These are phyloP conservation scores for Peribatodes rhomboidaria DNA, from an alignment of 2,888 invertebrate genomes.

Conservation along the genomic window DNA sequence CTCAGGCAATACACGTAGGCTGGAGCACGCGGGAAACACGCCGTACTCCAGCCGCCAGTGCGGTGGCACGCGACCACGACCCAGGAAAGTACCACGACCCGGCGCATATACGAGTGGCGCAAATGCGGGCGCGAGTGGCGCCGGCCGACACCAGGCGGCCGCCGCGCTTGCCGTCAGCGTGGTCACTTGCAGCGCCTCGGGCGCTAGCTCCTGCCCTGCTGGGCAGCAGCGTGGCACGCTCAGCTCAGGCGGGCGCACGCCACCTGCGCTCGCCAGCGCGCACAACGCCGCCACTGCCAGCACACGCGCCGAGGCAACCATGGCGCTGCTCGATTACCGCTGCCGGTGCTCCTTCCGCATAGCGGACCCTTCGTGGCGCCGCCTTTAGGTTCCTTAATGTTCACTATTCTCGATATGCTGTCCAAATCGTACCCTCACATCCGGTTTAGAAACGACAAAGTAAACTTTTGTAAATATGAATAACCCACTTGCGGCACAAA, in stretches of 20 bases:
- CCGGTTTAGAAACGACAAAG: background rate
- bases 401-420: background rate
- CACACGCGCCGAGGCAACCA: slow-evolving; percentile 45
- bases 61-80: slow-evolving; percentile 73
- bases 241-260: slow-evolving; percentile 63
- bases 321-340: slow-evolving; percentile 54
- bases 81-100: slow-evolving; percentile 68
- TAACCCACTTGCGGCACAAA: background rate
- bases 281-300: slow-evolving; percentile 47
- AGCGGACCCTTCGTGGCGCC: slow-evolving; percentile 9
- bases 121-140: slow-evolving; percentile 74
- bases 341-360: slow-evolving; percentile 30
- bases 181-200: slow-evolving; percentile 60
- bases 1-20: slow-evolving; percentile 69
- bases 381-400: background rate
- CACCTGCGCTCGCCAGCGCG: slow-evolving; percentile 50
- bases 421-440: background rate
- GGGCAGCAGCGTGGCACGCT: slow-evolving; percentile 70
- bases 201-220: slow-evolving; percentile 60
- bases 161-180: slow-evolving; percentile 74
- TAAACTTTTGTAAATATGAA: background rate
- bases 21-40: slow-evolving; percentile 70
- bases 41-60: slow-evolving; percentile 78
- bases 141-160: slow-evolving; percentile 80
- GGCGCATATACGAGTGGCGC: slow-evolving; percentile 87